Percentiles rank a stretch among this genome's conserved stretches.
Conservation (phyloP, 2,888 invertebrate genomes). For the Augiades crinisus region DNA sequence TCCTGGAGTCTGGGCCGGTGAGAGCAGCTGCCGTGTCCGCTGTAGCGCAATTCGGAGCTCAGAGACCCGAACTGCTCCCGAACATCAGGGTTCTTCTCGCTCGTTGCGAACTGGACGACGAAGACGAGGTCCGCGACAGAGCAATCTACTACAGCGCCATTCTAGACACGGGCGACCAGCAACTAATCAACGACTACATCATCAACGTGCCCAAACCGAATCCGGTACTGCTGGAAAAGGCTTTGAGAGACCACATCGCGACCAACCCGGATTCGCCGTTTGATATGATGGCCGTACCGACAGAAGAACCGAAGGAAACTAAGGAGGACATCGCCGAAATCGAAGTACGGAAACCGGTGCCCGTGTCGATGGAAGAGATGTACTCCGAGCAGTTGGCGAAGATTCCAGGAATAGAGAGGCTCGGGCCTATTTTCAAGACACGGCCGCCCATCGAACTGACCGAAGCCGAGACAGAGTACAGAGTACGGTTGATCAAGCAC, state of each 20-base stretch:
- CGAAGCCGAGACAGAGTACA: constrained; percentile 98
- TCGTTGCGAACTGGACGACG: constrained; percentile 96
- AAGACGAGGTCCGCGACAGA: constrained; percentile 99
- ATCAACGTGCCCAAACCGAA: constrained; percentile 90
- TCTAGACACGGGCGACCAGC: constrained; percentile 85
- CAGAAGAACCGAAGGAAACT: constrained; percentile 90
- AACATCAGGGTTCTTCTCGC: constrained; percentile 91
- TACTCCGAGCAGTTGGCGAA: constrained; percentile 90
- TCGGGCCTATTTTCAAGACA: constrained; percentile 94
- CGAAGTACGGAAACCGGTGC: constrained; percentile 90
- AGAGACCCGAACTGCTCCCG: constrained; percentile 84
- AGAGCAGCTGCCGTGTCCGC: constrained; percentile 98
- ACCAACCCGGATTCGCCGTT: constrained; percentile 88
- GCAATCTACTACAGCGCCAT: constrained; percentile 97
- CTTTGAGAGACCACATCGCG: constrained; percentile 90
- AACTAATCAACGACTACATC: constrained; percentile 89
- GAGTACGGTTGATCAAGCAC: constrained; percentile 96
- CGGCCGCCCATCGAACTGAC: constrained; percentile 94
- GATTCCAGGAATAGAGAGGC: constrained; percentile 92
- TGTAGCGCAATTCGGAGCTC: constrained; percentile 98
- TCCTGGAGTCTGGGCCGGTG: constrained; percentile 97
- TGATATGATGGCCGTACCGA: constrained; percentile 92
- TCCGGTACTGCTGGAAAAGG: constrained; percentile 93
- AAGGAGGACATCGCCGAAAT: constrained; percentile 87
- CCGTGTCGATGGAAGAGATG: constrained; percentile 93